Conservation (phyloP, 2,888 invertebrate genomes). For the Melieria picta region DNA sequence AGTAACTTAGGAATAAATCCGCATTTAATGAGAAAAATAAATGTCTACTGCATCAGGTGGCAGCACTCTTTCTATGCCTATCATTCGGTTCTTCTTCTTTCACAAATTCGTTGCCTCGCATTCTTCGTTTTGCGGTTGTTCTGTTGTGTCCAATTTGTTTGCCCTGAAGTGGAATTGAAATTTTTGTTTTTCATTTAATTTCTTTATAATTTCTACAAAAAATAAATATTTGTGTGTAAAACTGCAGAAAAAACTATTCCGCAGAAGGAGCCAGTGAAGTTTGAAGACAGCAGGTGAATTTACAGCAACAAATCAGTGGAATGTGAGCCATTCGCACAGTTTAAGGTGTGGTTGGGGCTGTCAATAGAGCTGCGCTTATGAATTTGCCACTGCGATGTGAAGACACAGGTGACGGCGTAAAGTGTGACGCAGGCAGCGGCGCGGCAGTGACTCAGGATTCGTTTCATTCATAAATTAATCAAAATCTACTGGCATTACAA, state of each 20-base stretch:
- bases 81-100: no score
- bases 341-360: slow-evolving; percentile 30
- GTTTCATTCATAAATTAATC: neutral
- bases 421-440: neutral
- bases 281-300: neutral
- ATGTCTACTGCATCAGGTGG: no score
- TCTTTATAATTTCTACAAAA: slow-evolving; percentile 20
- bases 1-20: no score
- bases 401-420: slow-evolving; percentile 6
- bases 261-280: neutral
- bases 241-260: neutral
- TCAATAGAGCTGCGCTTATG: slow-evolving; percentile 14
- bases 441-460: neutral
- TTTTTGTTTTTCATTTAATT: slow-evolving; percentile 25
- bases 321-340: neutral
- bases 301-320: neutral
- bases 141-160: slow-evolving; percentile 23
- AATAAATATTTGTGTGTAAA: neutral
- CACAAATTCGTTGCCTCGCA: no score
- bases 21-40: no score
- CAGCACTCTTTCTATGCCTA: no score
- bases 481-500: neutral
- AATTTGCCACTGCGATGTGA: neutral
- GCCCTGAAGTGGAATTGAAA: neutral
- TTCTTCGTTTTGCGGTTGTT: slow-evolving; percentile 12